phyloP scores from a whole-genome alignment of 2,113 vertebrate species.

The Urocolius indicus region DNA sequence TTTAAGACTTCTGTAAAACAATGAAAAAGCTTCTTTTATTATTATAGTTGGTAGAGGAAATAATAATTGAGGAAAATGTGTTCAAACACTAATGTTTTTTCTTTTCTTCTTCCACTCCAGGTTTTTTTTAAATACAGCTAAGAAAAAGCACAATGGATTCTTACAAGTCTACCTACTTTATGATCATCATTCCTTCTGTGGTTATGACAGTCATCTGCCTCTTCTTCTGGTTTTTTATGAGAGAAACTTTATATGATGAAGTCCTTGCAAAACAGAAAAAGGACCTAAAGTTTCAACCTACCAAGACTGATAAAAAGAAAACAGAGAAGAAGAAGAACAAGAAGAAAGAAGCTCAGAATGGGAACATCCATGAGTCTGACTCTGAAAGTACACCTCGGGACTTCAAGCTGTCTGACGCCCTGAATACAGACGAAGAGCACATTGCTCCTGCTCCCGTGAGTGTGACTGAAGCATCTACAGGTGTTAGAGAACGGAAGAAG shows the following conservation, averaged over 20 bases:
- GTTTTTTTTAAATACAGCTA: not conserved
- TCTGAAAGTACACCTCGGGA: conserved; percentile 86
- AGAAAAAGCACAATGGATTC: conserved; percentile 90
- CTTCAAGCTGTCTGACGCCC: conserved; percentile 84
- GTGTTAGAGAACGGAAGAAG: conserved; percentile 90
- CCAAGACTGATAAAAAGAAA: conserved; percentile 93
- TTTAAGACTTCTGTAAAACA: not conserved
- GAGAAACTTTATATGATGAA: conserved; percentile 97
- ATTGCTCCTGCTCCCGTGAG: conserved; percentile 56
- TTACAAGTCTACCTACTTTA: conserved; percentile 95
- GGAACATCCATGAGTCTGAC: conserved; percentile 88
- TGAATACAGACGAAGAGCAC: conserved; percentile 80
- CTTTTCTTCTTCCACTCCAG: not conserved
- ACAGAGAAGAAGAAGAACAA: conserved; percentile 95
- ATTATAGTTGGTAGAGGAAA: not conserved
- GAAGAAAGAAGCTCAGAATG: conserved; percentile 90
- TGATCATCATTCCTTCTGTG: conserved; percentile 92
- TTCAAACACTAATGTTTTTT: not conserved
- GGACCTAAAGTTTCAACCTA: conserved; percentile 86
- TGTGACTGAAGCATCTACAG: conserved; percentile 71
- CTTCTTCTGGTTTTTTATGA: conserved; percentile 99
- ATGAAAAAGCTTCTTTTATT: not conserved
- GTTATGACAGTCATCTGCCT: conserved; percentile 95
- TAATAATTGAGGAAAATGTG: not conserved
- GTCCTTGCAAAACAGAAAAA: conserved; percentile 93